phyloP scores from a whole-genome alignment of 2,113 vertebrate species.

The Amazona vittata region DNA sequence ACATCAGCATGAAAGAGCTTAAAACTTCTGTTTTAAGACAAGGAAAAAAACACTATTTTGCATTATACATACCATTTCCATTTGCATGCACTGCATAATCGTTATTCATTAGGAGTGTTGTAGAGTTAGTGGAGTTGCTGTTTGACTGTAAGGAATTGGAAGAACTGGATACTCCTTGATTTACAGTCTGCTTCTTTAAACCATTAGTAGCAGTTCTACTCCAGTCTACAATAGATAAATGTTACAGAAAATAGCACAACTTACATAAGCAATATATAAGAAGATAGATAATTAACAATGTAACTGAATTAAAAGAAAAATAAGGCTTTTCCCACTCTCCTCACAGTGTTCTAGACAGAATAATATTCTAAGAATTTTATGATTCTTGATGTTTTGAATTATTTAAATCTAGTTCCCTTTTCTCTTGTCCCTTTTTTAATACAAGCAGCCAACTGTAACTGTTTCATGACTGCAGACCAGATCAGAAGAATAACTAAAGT shows the following conservation, averaged over 20 bases:
- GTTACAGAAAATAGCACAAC: conserved; percentile 55
- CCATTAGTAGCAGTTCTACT: conserved; percentile 83
- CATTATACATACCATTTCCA: conserved; percentile 76
- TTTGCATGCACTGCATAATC: conserved; percentile 77
- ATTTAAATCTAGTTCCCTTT: neutral
- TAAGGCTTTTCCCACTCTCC: neutral
- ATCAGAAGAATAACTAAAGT: neutral
- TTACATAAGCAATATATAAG: conserved; percentile 46
- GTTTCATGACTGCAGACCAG: neutral
- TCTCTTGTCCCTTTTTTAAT: neutral
- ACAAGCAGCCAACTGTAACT: neutral
- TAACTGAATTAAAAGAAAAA: conserved; percentile 26
- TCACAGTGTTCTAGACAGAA: neutral
- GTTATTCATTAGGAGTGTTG: conserved; percentile 79
- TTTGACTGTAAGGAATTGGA: conserved; percentile 83
- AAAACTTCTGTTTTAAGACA: neutral
- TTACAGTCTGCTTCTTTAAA: conserved; percentile 83
- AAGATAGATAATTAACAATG: conserved; percentile 3
- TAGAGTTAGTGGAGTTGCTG: conserved; percentile 82
- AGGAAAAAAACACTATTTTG: neutral
- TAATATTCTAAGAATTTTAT: neutral
- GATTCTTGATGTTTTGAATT: neutral
- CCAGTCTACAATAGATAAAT: conserved; percentile 77
- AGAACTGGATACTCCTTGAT: conserved; percentile 83
- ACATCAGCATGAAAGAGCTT: neutral